Evolutionary conservation across 2,888 invertebrate species (phyloP).

Genomic region (Synanthedon andrenaeformis): DNA sequence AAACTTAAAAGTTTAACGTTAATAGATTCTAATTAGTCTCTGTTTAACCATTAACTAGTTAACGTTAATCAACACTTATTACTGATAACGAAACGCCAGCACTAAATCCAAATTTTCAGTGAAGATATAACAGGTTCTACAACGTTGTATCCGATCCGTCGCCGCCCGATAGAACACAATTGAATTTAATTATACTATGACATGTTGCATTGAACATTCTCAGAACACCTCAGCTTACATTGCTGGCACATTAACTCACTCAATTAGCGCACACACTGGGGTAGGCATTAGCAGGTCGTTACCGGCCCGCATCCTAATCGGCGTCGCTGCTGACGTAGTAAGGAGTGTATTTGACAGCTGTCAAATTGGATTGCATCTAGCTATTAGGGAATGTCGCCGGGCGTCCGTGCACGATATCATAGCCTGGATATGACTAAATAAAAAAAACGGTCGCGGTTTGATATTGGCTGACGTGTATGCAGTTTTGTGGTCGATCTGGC

Average conservation of each 20-base stretch:
- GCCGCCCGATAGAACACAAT: too few relatives aligned
- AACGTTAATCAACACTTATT: too few relatives aligned
- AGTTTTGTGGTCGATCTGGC: background rate
- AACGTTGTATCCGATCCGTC: too few relatives aligned
- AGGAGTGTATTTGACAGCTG: slow-evolving; percentile 66
- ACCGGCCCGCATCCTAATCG: slow-evolving; percentile 44
- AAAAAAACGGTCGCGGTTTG: background rate
- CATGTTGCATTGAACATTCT: background rate
- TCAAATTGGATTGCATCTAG: slow-evolving; percentile 64
- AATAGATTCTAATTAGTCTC: too few relatives aligned
- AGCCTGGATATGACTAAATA: slow-evolving; percentile 23
- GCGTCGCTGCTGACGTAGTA: slow-evolving; percentile 46
- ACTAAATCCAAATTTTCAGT: too few relatives aligned
- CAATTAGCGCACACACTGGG: slow-evolving; percentile 20
- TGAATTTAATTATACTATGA: background rate
- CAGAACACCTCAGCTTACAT: slow-evolving; percentile 25
- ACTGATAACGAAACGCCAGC: too few relatives aligned
- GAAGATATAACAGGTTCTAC: too few relatives aligned
- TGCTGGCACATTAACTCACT: slow-evolving; percentile 33
- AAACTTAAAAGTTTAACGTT: too few relatives aligned
- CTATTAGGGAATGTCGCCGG: slow-evolving; percentile 53
- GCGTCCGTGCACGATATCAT: slow-evolving; percentile 19
- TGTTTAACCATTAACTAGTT: too few relatives aligned
- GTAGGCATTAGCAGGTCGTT: slow-evolving; percentile 52
- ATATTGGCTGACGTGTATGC: background rate